phyloP scores from a whole-genome alignment of 2,888 invertebrate genomes.

The Drosophila anceps region DNA sequence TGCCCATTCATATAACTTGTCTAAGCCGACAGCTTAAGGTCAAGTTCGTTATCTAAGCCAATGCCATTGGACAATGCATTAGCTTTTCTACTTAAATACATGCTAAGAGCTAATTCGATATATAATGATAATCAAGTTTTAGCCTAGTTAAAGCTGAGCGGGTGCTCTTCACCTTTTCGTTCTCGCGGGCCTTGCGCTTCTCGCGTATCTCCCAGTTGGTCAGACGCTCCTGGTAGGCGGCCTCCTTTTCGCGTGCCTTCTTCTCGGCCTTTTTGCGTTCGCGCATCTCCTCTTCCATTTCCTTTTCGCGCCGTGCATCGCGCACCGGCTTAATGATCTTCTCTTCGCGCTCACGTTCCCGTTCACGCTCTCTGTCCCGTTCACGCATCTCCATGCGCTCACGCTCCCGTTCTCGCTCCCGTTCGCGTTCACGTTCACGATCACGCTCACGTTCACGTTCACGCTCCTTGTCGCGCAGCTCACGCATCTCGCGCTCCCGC shows the following conservation, averaged over 20 bases:
- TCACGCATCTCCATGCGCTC: constrained; percentile 45
- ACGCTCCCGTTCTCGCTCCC: constrained; percentile 45
- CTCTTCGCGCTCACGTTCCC: constrained; percentile 82
- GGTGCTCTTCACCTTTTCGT: constrained; percentile 88
- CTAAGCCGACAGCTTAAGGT: background rate
- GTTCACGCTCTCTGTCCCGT: constrained; percentile 48
- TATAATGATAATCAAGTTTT: background rate
- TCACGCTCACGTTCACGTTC: constrained; percentile 86
- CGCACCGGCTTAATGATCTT: constrained; percentile 86
- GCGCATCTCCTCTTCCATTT: constrained; percentile 96
- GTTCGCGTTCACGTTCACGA: constrained; percentile 86
- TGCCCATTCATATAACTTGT: background rate
- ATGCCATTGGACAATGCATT: no score
- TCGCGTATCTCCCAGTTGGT: constrained; percentile 95
- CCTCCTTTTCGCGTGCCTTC: constrained; percentile 96
- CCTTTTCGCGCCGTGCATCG: constrained; percentile 91
- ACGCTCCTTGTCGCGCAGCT: constrained; percentile 84
- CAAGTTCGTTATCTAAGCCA: no score
- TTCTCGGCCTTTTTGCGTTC: constrained; percentile 96
- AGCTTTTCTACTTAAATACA: no score
- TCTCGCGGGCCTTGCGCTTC: constrained; percentile 94
- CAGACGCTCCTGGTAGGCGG: constrained; percentile 96
- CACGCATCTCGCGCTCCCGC: constrained; percentile 85
- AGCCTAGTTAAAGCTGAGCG: background rate
- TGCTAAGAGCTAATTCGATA: background rate